Percentiles rank a stretch among this genome's conserved stretches.
phyloP scores from a whole-genome alignment of 2,797 vertebrate species.

The Alcedo atthis region DNA sequence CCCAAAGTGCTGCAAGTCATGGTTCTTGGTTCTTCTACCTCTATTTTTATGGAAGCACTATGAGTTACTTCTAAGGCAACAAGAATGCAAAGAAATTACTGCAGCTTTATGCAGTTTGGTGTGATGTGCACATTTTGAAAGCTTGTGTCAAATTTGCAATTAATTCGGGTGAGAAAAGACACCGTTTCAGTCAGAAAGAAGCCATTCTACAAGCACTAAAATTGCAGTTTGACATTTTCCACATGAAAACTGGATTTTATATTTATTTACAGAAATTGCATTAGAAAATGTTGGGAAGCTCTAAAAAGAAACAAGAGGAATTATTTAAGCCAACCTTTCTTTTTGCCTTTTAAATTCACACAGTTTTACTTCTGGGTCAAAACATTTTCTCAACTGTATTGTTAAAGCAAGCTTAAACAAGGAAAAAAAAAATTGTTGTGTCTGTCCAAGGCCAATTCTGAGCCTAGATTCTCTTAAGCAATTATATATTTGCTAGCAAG shows the following conservation, averaged over 20 bases:
- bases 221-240: neutral
- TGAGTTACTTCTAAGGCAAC: accelerated
- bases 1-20: neutral
- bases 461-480: neutral
- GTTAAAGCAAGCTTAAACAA: neutral
- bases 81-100: neutral
- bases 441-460: neutral
- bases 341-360: neutral
- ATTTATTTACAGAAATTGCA: neutral
- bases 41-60: neutral
- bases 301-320: neutral
- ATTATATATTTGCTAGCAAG: neutral
- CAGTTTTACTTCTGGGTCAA: neutral
- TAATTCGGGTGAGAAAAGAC: neutral
- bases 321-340: neutral
- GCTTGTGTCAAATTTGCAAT: neutral
- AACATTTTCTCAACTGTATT: neutral
- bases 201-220: neutral
- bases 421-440: accelerated
- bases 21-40: neutral
- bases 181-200: neutral
- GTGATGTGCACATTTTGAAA: neutral
- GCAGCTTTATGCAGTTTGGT: neutral
- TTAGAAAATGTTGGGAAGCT: neutral
- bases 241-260: neutral